Evolutionary conservation across 2,888 invertebrate species (phyloP), one percentile per base, ranked within the genome.

Genomic region (Physocephala rufipes): DNA sequence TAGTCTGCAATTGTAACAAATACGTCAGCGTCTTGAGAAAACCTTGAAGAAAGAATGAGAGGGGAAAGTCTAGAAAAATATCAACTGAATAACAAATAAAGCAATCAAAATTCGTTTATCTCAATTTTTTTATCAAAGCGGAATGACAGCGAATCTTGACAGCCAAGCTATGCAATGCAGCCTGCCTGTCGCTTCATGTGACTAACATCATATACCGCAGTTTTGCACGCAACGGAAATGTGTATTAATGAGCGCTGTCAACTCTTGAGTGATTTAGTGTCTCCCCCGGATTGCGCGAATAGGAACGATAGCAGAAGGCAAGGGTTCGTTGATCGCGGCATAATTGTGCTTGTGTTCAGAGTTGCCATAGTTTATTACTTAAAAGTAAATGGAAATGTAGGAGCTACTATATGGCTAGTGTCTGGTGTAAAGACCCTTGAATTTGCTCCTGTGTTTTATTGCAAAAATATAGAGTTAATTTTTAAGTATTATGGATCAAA

Each of bases 191-290:
- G 28, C 13, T 36, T 43, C 24, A 43, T 24, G 30, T 66, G 43
- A 45, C 26, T 26, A 24, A 43, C 63, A 63, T 19, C 47, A 47
- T 24, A 28, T 63, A 45, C 63, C 26, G 43, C 63, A 28, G 45
- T 53, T 53, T 55, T 43, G 36, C 65, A 53, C 24, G 45, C 51
- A 28, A 51, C 65, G 26, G 15, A 64, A 70, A 70, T 64, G 64
- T 58, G 45, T 70, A 70, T 70, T 70, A 70, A 70, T 70, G 70
- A 64, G 64, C n/a, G 64, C 64, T 70, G 70, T 70, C 70, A 63
- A 30, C 55, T 49, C 63, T 24, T 43, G 64, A 70, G 70, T 70
- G 70, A 70, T 70, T 70, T 70, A 70, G 58, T 64, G 64, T 58
- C 64, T 63, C 64, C 47, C 30, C 15, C 51, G 58, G 28, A 30